Evolutionary conservation across 1,140 invertebrate species (phyloP).

Genomic region (Drosophila albomicans): DNA sequence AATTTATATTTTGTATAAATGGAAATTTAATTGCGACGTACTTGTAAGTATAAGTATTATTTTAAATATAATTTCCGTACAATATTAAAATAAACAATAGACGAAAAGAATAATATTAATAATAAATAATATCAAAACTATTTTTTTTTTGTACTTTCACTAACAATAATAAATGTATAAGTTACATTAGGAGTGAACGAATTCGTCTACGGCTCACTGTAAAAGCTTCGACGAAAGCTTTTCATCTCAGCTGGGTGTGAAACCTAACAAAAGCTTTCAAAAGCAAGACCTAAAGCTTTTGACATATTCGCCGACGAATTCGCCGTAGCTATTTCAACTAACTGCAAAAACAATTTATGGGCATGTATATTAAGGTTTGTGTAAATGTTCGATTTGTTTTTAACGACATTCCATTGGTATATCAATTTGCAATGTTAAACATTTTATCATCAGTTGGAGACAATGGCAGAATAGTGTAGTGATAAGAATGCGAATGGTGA

Average conservation of each 20-base stretch:
- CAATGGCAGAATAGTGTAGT: slow-evolving; percentile 2
- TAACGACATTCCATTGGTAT: slow-evolving; percentile 1
- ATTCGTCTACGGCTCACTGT: not conserved
- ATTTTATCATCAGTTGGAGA: slow-evolving; percentile 7
- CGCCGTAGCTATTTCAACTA: not conserved
- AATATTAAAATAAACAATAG: no score
- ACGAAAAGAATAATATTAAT: no score
- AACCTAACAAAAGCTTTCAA: not conserved
- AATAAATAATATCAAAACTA: no score
- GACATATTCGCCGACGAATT: not conserved
- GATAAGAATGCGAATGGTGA: not conserved
- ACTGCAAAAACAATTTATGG: not conserved
- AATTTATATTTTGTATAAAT: no score
- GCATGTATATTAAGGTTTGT: not conserved
- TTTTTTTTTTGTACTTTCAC: no score
- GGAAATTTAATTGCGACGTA: no score
- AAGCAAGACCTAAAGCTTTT: not conserved
- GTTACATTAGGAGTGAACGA: no score
- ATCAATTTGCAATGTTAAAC: slow-evolving; percentile 34
- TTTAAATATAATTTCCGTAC: no score
- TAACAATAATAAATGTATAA: no score
- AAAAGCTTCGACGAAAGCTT: not conserved
- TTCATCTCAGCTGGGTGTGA: not conserved
- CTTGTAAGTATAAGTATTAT: no score
- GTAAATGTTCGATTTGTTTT: not conserved